Evolutionary conservation across 2,797 vertebrate species (phyloP).

Genomic region (Peromyscus attwateri): DNA sequence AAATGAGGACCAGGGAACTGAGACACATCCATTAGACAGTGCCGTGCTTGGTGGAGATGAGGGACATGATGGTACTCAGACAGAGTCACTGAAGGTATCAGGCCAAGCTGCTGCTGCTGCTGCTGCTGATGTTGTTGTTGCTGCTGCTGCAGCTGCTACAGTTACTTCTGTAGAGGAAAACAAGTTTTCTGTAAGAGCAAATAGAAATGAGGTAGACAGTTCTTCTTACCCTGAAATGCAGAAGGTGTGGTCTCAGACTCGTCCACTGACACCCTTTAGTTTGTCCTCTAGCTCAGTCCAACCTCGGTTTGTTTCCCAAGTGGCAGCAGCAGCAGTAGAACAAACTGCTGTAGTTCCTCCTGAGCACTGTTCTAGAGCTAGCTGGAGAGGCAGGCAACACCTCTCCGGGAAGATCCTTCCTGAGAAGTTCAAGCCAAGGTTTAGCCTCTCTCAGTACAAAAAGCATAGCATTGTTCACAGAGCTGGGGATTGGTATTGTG

Average conservation of each 20-base stretch:
- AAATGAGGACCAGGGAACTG: neutral
- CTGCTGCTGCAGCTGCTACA: neutral
- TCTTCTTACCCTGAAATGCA: neutral
- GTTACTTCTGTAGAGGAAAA: neutral
- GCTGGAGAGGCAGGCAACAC: neutral
- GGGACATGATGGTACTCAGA: neutral
- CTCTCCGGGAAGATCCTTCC: neutral
- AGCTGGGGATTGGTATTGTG: neutral
- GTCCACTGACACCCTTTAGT: neutral
- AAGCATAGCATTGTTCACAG: fast-evolving
- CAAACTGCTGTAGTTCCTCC: neutral
- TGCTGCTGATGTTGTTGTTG: neutral
- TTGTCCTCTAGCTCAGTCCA: neutral
- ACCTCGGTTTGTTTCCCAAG: neutral
- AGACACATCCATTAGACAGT: fast-evolving
- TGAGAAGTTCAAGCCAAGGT: neutral
- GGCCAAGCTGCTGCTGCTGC: neutral
- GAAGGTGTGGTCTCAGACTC: neutral
- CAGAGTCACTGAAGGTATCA: neutral
- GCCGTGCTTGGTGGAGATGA: neutral
- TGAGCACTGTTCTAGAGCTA: neutral
- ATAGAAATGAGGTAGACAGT: neutral
- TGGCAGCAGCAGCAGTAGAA: neutral
- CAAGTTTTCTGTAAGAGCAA: neutral
- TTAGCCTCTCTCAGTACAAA: neutral